Base-by-base conservation (phyloP, 2,888 invertebrate species). In the Idaea straminata region DNA sequence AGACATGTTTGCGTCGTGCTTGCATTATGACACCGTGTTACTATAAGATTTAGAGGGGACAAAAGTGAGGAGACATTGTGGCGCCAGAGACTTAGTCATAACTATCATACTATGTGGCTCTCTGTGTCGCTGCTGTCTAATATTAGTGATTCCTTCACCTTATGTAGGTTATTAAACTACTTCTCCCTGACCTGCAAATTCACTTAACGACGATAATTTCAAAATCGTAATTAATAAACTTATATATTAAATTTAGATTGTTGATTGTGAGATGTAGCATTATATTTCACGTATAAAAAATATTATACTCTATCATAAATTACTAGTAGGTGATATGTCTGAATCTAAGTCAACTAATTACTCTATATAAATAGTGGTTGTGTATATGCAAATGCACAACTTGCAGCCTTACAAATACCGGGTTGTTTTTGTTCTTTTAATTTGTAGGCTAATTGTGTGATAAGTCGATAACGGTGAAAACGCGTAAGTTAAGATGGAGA, bases 21-120 rank as follows among this genome's bases (percentile, higher is more conserved):
- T 92, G 92, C 92, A 92, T 91, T 92, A 92, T 91, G 91, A 92
- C 91, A 88, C 90, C 87, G 91, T 87, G 91, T 87, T 91, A 88
- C 91, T 87, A 83, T 81, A 85, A 91, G 91, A 91, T 91, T 91
- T 91, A 91, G 89, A 90, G 90, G 91, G 91, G 87, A 83, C 86
- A 84, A 82, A 87, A 89, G 91, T 87, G 87, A 85, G 90, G 85
- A 91, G 92, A 92, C 92, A 79, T 76, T 66, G 77, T 78, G 92
- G 92, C 92, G 92, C 92, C 92, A 73, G 71, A 77, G 79, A 83
- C 84, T 86, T 85, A 83, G 82, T 88, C 83, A 84, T 86, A 85
- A 83, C 84, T 82, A 80, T 77, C 76, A 66, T 75, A 74, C 76
- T 73, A 73, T 77, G 72, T 47, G 74, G 70, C 74, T 71, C 67